Evolutionary conservation across 2,797 vertebrate genomes (phyloP).

Genomic region (Artibeus jamaicensis): DNA sequence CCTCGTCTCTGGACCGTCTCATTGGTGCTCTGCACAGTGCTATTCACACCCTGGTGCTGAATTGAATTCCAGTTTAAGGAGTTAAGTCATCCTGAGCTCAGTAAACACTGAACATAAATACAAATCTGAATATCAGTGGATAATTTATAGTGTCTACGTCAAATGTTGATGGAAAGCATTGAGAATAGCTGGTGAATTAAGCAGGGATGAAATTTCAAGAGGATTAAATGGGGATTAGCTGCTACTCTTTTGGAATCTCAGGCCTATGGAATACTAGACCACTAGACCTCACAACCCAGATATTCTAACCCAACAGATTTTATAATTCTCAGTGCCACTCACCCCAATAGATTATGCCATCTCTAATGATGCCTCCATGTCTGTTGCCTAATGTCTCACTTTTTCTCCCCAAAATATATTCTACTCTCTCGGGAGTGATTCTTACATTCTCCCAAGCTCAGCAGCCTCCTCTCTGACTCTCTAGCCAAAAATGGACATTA

Average conservation of each 20-base stretch:
- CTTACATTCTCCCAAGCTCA: background rate
- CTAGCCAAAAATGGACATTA: background rate
- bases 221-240: slow-evolving; percentile 64
- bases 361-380: background rate
- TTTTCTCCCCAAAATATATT: background rate
- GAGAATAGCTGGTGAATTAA: slow-evolving; percentile 52
- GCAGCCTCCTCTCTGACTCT: background rate
- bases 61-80: slow-evolving; percentile 9
- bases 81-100: background rate
- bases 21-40: background rate
- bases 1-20: background rate
- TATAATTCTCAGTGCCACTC: background rate
- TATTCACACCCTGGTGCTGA: background rate
- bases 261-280: background rate
- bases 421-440: background rate
- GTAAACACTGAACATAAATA: background rate
- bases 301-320: background rate
- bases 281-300: background rate
- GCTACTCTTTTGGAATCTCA: slow-evolving; percentile 64
- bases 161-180: slow-evolving; percentile 49
- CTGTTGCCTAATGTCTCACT: background rate
- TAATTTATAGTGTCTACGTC: slow-evolving; percentile 63
- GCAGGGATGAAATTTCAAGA: slow-evolving; percentile 63
- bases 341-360: background rate
- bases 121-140: background rate